A percentile compares a stretch with the other conserved stretches of the same genome.
Evolutionary conservation across 2,113 vertebrate genomes (phyloP).

Genomic region (Catharus minimus): DNA sequence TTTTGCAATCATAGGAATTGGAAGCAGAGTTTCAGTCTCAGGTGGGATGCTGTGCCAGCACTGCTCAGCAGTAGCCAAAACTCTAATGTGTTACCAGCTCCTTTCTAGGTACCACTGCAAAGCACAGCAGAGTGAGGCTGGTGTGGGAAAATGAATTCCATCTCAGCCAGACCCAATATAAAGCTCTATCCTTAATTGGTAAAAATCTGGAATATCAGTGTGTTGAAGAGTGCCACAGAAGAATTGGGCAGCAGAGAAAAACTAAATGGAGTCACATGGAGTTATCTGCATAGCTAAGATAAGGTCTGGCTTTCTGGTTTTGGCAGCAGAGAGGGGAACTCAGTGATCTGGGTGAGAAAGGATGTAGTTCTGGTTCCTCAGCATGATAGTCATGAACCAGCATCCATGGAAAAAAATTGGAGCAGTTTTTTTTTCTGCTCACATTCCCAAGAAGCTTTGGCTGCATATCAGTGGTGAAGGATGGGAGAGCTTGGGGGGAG

Average conservation of each 20-base stretch:
- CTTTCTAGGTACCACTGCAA: background rate
- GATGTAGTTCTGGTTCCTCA: background rate
- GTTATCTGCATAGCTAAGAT: background rate
- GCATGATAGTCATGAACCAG: background rate
- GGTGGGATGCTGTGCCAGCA: background rate
- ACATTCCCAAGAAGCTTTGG: background rate
- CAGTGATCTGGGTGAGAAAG: background rate
- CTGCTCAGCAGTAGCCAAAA: background rate
- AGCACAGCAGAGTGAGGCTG: background rate
- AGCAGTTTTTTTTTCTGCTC: background rate
- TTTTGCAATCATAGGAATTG: background rate
- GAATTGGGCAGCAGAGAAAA: background rate
- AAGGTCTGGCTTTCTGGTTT: background rate
- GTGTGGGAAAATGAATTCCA: background rate
- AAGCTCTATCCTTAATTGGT: background rate
- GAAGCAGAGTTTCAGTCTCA: background rate
- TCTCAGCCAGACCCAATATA: background rate
- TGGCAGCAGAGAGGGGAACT: background rate
- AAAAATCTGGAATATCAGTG: background rate
- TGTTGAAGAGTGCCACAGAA: background rate
- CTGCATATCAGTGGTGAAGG: background rate
- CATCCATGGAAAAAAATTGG: background rate
- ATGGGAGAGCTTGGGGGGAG: background rate
- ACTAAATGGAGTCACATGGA: background rate
- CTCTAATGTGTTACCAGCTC: background rate